Conservation (phyloP, 2,113 vertebrate species). For the Megaptera novaeangliae region DNA sequence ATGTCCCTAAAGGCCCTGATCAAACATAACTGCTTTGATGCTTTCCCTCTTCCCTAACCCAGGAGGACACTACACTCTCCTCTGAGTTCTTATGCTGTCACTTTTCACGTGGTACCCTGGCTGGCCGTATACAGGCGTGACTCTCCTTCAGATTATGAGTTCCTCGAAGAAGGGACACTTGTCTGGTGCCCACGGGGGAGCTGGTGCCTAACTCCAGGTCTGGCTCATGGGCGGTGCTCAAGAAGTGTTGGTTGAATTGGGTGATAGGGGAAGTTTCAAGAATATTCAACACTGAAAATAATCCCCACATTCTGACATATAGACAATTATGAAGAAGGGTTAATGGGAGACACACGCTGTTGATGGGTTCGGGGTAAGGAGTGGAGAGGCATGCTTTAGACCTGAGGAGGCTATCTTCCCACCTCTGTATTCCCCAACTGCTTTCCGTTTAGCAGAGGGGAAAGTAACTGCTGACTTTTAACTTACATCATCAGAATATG, state of each 20-base stretch:
- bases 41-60: not conserved
- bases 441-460: not conserved
- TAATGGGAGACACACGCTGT: not conserved
- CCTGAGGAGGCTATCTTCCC: not conserved
- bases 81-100: not conserved
- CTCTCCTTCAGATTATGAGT: not conserved
- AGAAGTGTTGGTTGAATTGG: not conserved
- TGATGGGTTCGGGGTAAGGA: not conserved
- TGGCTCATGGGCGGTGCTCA: not conserved
- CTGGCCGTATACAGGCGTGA: not conserved
- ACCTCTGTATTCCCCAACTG: not conserved
- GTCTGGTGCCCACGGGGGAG: not conserved
- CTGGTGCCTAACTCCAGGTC: not conserved
- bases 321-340: not conserved
- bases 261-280: not conserved
- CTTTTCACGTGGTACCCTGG: not conserved
- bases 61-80: not conserved
- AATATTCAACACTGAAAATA: not conserved
- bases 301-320: not conserved
- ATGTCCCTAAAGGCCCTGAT: not conserved
- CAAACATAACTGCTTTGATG: not conserved
- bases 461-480: not conserved
- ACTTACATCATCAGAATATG: not conserved
- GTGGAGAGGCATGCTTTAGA: not conserved
- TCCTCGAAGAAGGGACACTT: not conserved